phyloP scores from a whole-genome alignment of 2,888 invertebrate genomes.

The Hylaea fasciaria region DNA sequence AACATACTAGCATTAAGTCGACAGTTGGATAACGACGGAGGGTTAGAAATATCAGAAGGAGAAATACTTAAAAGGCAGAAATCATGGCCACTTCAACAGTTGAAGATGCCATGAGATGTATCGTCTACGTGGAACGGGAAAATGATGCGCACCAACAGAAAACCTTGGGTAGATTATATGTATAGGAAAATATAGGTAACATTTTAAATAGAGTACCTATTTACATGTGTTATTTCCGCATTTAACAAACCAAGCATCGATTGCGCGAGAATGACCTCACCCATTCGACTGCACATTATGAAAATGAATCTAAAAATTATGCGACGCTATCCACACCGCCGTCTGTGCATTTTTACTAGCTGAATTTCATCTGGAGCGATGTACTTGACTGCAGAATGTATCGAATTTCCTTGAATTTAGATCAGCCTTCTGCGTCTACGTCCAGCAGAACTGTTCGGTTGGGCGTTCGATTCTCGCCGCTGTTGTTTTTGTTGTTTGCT shows the following conservation, averaged over 20 bases:
- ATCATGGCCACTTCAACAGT: not conserved
- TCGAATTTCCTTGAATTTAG: conserved; percentile 84
- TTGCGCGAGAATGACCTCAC: conserved; percentile 70
- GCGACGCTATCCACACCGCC: conserved; percentile 60
- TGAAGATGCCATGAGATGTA: not conserved
- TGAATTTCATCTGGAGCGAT: conserved; percentile 73
- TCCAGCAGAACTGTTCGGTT: conserved; percentile 53
- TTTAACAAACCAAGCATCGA: conserved; percentile 8
- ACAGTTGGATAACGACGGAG: not conserved
- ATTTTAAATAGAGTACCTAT: conserved; percentile 5
- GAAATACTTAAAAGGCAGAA: no score
- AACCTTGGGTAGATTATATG: not conserved
- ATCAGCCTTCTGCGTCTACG: conserved; percentile 69
- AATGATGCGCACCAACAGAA: not conserved
- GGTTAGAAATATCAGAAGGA: no score
- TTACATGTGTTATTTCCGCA: not conserved
- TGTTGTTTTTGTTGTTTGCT: conserved; percentile 8
- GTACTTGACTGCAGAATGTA: conserved; percentile 81
- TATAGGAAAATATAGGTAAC: conserved; percentile 1
- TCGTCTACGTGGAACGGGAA: not conserved
- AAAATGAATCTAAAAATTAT: conserved; percentile 83
- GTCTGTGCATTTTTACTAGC: conserved; percentile 82
- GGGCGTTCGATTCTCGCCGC: conserved; percentile 51
- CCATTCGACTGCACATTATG: conserved; percentile 78
- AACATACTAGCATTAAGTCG: not conserved